Base-by-base conservation (phyloP, 2,797 vertebrate genomes). In the Anguilla obscura region DNA sequence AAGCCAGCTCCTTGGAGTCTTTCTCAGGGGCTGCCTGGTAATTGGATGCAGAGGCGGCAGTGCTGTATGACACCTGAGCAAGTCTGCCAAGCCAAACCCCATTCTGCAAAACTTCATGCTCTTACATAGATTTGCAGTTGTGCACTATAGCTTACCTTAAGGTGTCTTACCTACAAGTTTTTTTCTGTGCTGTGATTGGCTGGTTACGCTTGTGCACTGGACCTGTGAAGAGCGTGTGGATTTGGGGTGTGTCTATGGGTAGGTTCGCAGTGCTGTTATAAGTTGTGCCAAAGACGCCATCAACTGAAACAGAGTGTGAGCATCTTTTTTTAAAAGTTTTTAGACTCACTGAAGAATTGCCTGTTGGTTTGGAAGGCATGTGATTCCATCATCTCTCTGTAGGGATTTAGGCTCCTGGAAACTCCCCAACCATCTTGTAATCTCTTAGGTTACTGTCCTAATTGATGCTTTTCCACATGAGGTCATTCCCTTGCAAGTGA, bases 1-100 rank as follows among this genome's bases (percentile, higher is more conserved):
- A 27, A 50, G 83, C 21, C 63, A 40, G 30, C 21, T 58, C 87
- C 63, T 40, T 24, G 8, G 66, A 60, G 87, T 84, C 87, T 33
- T 27, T 74, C 63, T 54, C 52, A 30, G 85, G 45, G 87, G 21
- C 84, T 33, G 54, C 66, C 56, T 60, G 74, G 9, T 88, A 85
- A 88, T 45, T 33, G 56, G 82, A 27, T 84, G 36, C 66, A 56
- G 21, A 58, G 50, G 50, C 16, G 4, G 66, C 33, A 12, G 33
- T 3, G 24, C 45, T 50, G 18, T n/a, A 50, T 6, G 5, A 82
- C 79, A 50, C 79, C 40, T 82, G 45, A 50, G 24, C 0, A 50
- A n/a, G 40, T 3, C 4, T 16, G 7, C 1, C 52, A 33, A 54
- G 7, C n/a, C 1, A 69, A 69, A n/a, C 5, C 63, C n/a, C 63